Evolutionary conservation across 53 echinoderm and acorn worm species (phyloP).

Genomic region (Temnopleurus reevesii): DNA sequence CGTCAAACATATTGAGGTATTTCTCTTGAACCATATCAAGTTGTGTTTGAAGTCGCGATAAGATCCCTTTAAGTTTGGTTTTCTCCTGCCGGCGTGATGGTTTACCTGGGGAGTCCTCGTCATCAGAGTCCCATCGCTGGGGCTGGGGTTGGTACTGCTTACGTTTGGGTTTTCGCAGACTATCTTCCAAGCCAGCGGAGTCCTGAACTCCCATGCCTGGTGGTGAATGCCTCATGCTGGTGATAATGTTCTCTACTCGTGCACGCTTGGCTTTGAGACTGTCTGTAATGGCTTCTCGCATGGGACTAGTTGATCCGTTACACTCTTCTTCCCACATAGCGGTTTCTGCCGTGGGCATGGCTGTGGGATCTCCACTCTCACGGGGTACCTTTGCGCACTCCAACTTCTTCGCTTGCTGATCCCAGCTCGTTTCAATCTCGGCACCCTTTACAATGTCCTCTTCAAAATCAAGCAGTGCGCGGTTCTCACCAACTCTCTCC

Average conservation of each 20-base stretch:
- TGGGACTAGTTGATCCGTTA: slow-evolving; percentile 65
- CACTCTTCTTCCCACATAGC: slow-evolving; percentile 59
- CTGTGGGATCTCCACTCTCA: slow-evolving; percentile 41
- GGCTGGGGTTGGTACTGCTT: slow-evolving; percentile 91
- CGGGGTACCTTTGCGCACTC: slow-evolving; percentile 39
- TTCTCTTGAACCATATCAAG: slow-evolving; percentile 88
- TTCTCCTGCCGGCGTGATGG: slow-evolving; percentile 67
- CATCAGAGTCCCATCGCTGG: slow-evolving; percentile 58
- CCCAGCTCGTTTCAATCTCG: neutral
- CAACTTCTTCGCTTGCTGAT: neutral
- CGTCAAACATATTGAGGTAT: slow-evolving; percentile 91
- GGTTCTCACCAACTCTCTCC: neutral
- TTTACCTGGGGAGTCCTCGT: slow-evolving; percentile 51
- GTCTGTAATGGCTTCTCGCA: slow-evolving; percentile 58
- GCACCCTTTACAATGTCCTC: neutral
- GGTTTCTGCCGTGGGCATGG: slow-evolving; percentile 56
- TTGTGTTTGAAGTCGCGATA: slow-evolving; percentile 88
- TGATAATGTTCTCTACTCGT: slow-evolving; percentile 96
- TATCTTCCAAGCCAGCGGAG: slow-evolving; percentile 59
- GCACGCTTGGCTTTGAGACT: slow-evolving; percentile 91
- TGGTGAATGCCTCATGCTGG: slow-evolving; percentile 85
- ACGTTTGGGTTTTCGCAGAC: slow-evolving; percentile 71
- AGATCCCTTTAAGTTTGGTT: slow-evolving; percentile 73
- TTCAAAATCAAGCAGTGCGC: neutral
- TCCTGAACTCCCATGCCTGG: slow-evolving; percentile 54